These are phyloP conservation scores for Oreochromis spilurus DNA, from an alignment of 2,113 vertebrate genomes.

Conservation along the genomic window DNA sequence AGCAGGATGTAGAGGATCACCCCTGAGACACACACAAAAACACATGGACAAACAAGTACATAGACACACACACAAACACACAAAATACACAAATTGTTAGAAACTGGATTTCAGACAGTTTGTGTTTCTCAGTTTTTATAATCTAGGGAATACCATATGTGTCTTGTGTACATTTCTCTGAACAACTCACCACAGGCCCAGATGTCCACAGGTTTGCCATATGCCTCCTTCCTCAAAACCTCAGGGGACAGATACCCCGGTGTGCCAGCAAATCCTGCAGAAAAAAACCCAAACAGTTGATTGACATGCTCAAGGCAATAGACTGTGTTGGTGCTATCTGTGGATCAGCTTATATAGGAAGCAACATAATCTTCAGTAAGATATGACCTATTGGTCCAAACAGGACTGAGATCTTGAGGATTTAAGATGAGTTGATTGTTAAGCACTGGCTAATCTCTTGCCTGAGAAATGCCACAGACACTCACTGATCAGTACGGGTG, in stretches of 20 bases:
- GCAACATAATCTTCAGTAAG: background rate
- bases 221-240: constrained; percentile 94
- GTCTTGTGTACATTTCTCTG: background rate
- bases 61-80: constrained; percentile 10
- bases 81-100: background rate
- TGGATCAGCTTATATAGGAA: background rate
- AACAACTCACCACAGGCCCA: constrained; percentile 89
- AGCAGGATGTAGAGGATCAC: constrained; percentile 97
- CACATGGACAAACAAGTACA: background rate
- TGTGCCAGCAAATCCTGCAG: constrained; percentile 85
- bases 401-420: background rate
- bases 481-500: background rate
- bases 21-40: constrained; percentile 71
- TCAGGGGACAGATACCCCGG: constrained; percentile 90
- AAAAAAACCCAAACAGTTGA: background rate
- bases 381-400: background rate
- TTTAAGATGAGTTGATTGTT: background rate
- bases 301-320: background rate
- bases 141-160: background rate
- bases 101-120: background rate
- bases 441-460: background rate
- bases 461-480: background rate
- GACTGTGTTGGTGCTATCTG: background rate
- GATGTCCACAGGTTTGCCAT: constrained; percentile 97
- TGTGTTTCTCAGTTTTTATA: background rate